Percentiles rank a stretch among this genome's conserved stretches.
Evolutionary conservation across 2,888 invertebrate genomes (phyloP).

Genomic region (Clunio marinus): DNA sequence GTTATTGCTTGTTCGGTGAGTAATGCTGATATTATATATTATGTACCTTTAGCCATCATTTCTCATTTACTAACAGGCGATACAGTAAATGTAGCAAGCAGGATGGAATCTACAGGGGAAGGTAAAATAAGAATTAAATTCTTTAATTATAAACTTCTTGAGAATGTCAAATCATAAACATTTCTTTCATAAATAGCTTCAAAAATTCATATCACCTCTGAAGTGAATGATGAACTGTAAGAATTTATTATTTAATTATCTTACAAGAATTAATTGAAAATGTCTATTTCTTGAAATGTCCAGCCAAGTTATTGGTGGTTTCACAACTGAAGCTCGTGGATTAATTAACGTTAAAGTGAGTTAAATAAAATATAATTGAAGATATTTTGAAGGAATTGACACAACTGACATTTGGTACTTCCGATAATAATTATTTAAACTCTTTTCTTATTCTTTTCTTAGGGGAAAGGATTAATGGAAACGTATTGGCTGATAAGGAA

Average conservation of each 20-base stretch:
- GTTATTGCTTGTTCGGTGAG: slow-evolving; percentile 60
- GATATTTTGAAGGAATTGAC: too few species aligned
- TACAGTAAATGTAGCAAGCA: slow-evolving; percentile 78
- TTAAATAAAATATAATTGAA: not conserved
- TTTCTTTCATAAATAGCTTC: slow-evolving; percentile 55
- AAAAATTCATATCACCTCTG: slow-evolving; percentile 80
- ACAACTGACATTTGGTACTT: too few species aligned
- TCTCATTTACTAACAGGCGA: slow-evolving; percentile 66
- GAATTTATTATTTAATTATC: too few species aligned
- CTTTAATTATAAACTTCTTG: too few species aligned
- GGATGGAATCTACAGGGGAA: slow-evolving; percentile 84
- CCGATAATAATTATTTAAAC: not conserved
- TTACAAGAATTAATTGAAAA: too few species aligned
- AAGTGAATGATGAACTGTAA: slow-evolving; percentile 56
- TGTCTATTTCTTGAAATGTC: too few species aligned
- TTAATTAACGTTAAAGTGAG: slow-evolving; percentile 78
- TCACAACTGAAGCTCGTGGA: slow-evolving; percentile 72
- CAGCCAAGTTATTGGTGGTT: slow-evolving; percentile 69
- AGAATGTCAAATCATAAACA: not conserved
- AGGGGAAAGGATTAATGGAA: slow-evolving; percentile 85
- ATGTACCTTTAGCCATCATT: not conserved
- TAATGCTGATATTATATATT: not conserved
- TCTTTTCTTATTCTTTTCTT: slow-evolving; percentile 41
- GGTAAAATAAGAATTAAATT: too few species aligned
- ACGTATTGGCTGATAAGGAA: slow-evolving; percentile 81